Percentiles rank a stretch among this genome's conserved stretches.
These are phyloP conservation scores for Aphidius ervi DNA, from an alignment of 1,140 invertebrate species.

Conservation along the genomic window DNA sequence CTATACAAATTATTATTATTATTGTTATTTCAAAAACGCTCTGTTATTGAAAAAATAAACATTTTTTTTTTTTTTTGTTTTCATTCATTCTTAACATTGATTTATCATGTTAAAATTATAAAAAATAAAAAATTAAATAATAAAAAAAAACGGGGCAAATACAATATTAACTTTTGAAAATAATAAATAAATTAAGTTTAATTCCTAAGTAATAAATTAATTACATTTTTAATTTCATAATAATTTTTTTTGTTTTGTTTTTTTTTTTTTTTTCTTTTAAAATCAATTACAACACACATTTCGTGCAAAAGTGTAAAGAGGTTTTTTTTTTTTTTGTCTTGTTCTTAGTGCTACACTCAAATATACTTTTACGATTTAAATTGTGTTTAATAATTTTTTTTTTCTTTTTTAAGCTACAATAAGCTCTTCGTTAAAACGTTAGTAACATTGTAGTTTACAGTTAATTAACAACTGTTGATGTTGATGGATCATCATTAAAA, in stretches of 20 bases:
- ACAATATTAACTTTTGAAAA: constrained; percentile 22
- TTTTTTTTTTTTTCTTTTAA: constrained; percentile 25
- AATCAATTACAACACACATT: constrained; percentile 53
- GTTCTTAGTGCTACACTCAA: constrained; percentile 31
- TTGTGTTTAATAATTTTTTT: constrained; percentile 50
- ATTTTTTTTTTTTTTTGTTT: neutral
- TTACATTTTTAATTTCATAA: constrained; percentile 43
- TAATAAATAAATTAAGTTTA: constrained; percentile 51
- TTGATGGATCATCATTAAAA: constrained; percentile 32
- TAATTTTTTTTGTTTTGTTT: constrained; percentile 30
- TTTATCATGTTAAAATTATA: no score
- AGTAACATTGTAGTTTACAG: constrained; percentile 55
- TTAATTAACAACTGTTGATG: constrained; percentile 51
- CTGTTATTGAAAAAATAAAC: no score
- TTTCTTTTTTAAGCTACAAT: constrained; percentile 42
- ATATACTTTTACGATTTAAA: constrained; percentile 43
- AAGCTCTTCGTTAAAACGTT: constrained; percentile 55
- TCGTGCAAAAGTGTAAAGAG: constrained; percentile 56
- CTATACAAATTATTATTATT: neutral
- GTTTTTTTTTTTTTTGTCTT: constrained; percentile 40
- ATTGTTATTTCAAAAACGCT: no score
- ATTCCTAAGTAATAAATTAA: constrained; percentile 53
- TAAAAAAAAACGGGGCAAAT: constrained; percentile 12
- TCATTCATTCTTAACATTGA: no score
- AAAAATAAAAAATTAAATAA: neutral